These are phyloP conservation scores for Acrobasis repandana DNA, from an alignment of 2,888 invertebrate genomes.

Conservation along the genomic window DNA sequence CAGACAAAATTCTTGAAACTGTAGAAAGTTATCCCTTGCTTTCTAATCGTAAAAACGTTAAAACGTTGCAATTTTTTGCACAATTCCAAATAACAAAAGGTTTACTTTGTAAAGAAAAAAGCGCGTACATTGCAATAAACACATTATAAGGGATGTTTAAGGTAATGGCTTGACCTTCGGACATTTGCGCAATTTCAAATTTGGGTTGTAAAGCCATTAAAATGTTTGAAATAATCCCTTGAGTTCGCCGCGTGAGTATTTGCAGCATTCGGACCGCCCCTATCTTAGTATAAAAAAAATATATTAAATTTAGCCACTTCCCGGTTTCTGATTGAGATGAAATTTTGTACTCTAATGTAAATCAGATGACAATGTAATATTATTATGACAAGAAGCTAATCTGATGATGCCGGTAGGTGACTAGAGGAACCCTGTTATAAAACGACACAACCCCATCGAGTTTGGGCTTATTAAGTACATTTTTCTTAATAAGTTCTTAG, in stretches of 20 bases:
- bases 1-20: background rate
- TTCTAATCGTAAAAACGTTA: constrained; percentile 56
- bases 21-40: constrained; percentile 47
- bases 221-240: constrained; percentile 11
- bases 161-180: constrained; percentile 23
- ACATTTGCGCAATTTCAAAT: constrained; percentile 46
- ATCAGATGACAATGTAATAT: no score
- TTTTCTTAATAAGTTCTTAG: no score
- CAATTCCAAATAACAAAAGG: constrained; percentile 41
- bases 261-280: background rate
- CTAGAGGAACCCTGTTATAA: no score
- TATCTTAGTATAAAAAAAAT: no score
- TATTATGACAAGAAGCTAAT: no score
- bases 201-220: constrained; percentile 45
- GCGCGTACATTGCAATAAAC: constrained; percentile 13
- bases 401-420: no score
- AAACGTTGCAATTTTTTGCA: constrained; percentile 53
- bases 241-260: constrained; percentile 1
- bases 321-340: no score
- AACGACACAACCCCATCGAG: no score
- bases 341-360: no score
- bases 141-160: background rate
- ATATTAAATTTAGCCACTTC: no score
- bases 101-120: constrained; percentile 34
- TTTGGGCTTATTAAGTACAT: no score